A percentile compares a stretch with the other conserved stretches of the same genome.
phyloP scores from a whole-genome alignment of 2,113 vertebrate genomes.

The Rhodinocichla rosea region DNA sequence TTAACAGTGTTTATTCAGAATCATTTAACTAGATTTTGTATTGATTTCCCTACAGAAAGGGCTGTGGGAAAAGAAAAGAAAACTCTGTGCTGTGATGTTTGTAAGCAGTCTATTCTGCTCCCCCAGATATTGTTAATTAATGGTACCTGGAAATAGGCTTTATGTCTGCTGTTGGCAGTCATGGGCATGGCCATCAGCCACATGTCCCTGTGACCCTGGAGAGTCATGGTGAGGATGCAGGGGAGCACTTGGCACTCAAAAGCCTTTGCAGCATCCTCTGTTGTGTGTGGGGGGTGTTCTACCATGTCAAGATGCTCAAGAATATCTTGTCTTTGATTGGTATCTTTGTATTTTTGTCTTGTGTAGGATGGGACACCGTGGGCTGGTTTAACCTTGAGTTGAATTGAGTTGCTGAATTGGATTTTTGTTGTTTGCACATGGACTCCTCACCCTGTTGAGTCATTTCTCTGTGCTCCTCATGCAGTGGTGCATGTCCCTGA shows the following conservation, averaged over 20 bases:
- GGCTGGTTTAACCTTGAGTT: background rate
- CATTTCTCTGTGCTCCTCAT: background rate
- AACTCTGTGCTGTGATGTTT: background rate
- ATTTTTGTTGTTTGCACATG: background rate
- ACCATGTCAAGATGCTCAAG: background rate
- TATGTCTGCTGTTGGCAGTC: background rate
- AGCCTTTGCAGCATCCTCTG: background rate
- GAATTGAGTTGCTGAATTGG: background rate
- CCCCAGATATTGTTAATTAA: background rate
- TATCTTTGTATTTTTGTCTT: background rate
- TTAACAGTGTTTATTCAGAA: background rate
- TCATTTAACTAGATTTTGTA: background rate
- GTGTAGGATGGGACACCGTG: background rate
- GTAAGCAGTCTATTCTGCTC: background rate
- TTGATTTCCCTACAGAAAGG: background rate
- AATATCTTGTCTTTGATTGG: background rate
- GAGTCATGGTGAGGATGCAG: fast-evolving
- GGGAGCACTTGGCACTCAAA: background rate
- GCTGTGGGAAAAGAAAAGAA: background rate
- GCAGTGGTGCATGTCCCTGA: background rate
- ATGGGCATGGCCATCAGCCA: background rate
- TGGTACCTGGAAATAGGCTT: background rate
- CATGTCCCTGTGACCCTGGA: fast-evolving
- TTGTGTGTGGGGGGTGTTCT: fast-evolving
- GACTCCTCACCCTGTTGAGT: background rate